These are phyloP conservation scores for Musca vetustissima DNA, from an alignment of 1,140 invertebrate species.

Conservation along the genomic window DNA sequence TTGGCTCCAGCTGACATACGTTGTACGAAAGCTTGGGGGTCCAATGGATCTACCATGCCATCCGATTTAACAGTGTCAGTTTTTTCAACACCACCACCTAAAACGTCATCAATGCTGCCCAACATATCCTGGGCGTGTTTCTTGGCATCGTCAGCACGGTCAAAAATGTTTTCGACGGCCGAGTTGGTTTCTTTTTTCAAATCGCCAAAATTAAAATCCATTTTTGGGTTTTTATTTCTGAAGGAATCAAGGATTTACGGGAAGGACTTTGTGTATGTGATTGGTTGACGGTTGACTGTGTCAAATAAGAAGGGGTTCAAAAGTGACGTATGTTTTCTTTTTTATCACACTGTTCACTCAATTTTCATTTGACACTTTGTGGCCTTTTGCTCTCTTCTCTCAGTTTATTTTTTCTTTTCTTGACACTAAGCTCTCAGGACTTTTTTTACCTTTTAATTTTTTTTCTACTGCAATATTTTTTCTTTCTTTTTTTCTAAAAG, in stretches of 20 bases:
- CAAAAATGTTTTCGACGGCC: conserved; percentile 45
- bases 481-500: too few species aligned
- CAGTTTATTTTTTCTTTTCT: neutral
- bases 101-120: conserved; percentile 21
- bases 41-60: conserved; percentile 31
- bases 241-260: neutral
- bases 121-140: conserved; percentile 33
- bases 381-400: neutral
- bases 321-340: conserved; percentile 21
- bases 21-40: conserved; percentile 47
- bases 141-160: conserved; percentile 27
- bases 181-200: conserved; percentile 49
- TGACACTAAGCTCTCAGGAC: conserved; percentile 14
- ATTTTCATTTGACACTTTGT: too few species aligned
- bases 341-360: conserved; percentile 23
- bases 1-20: conserved; percentile 47
- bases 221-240: conserved; percentile 27
- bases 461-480: conserved; percentile 4
- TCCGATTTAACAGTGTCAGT: neutral
- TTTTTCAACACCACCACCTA: conserved; percentile 1
- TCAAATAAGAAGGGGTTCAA: conserved; percentile 7
- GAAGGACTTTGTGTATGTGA: neutral
- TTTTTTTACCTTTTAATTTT: neutral
- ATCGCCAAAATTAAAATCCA: conserved; percentile 50
- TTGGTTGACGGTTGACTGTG: conserved; percentile 2